Percentiles rank a stretch among this genome's conserved stretches.
phyloP scores from a whole-genome alignment of 23 tunicate genomes.

The Ciona savignyi region DNA sequence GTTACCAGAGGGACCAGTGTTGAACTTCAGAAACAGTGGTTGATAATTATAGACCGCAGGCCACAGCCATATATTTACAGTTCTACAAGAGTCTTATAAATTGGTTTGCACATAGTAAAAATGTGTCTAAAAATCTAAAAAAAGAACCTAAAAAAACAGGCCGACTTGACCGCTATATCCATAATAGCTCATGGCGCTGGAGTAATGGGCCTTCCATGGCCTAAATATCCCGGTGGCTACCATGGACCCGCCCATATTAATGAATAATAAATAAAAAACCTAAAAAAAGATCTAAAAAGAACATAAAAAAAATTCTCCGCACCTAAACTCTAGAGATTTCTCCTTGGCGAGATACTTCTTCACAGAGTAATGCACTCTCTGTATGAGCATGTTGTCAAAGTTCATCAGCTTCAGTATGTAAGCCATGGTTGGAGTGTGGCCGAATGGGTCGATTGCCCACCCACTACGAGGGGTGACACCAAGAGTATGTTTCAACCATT shows the following conservation, averaged over 20 bases:
- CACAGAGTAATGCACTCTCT: constrained; percentile 87
- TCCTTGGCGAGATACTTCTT: constrained; percentile 67
- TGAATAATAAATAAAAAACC: too few relatives aligned
- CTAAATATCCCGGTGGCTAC: too few relatives aligned
- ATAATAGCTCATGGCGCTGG: too few relatives aligned
- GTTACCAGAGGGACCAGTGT: too few relatives aligned
- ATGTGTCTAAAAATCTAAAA: not conserved
- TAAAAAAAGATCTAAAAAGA: too few relatives aligned
- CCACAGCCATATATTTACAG: not conserved
- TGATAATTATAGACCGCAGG: too few relatives aligned
- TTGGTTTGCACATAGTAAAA: not conserved
- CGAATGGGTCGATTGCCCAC: constrained; percentile 98
- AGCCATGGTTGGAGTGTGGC: constrained; percentile 95
- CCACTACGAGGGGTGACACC: constrained; percentile 79
- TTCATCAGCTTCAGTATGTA: constrained; percentile 76
- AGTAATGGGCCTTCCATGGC: too few relatives aligned
- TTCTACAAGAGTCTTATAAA: not conserved
- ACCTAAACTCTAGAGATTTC: constrained; percentile 81
- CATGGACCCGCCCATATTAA: too few relatives aligned
- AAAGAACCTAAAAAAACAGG: constrained; percentile 4
- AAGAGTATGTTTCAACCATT: constrained; percentile 72
- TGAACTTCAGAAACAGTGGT: too few relatives aligned
- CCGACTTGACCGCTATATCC: too few relatives aligned
- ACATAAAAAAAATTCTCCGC: not conserved
- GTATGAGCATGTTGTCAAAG: constrained; percentile 96